Conservation (phyloP, 1,140 invertebrate genomes). For the Drosophila miranda region DNA sequence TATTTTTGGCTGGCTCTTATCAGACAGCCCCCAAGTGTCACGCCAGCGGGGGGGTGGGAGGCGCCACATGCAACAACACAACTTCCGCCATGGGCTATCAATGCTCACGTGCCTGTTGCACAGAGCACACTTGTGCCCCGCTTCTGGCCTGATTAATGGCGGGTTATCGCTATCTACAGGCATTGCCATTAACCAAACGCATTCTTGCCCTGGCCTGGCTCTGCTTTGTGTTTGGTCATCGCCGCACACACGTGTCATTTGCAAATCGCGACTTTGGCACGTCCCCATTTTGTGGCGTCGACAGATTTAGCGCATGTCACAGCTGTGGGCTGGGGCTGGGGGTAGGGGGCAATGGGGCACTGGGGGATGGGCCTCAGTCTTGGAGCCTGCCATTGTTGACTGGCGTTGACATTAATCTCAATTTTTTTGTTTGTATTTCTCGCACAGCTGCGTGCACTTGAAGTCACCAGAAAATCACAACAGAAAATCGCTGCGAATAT, state of each 20-base stretch:
- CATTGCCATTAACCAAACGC: conserved; percentile 24
- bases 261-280: conserved; percentile 71
- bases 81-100: conserved; percentile 66
- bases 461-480: conserved; percentile 23
- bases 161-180: conserved; percentile 5
- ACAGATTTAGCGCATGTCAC: conserved; percentile 50
- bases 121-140: conserved; percentile 1
- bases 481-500: background rate
- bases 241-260: conserved; percentile 66
- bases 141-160: conserved; percentile 46
- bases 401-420: conserved; percentile 66
- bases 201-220: conserved; percentile 24
- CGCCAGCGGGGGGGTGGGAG: background rate
- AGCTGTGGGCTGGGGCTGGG: background rate
- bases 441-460: conserved; percentile 64
- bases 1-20: conserved; percentile 44
- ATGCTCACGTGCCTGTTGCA: conserved; percentile 60
- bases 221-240: conserved; percentile 25
- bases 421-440: conserved; percentile 74
- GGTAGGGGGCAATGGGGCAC: background rate
- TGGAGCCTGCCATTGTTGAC: conserved; percentile 21
- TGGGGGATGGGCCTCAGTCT: conserved; percentile 6
- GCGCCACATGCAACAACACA: conserved; percentile 12
- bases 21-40: conserved; percentile 2
- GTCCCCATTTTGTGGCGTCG: conserved; percentile 58